Percentiles rank a stretch among this genome's conserved stretches.
Conservation (phyloP, 2,888 invertebrate genomes). For the Zhuqinia jingwanae region DNA sequence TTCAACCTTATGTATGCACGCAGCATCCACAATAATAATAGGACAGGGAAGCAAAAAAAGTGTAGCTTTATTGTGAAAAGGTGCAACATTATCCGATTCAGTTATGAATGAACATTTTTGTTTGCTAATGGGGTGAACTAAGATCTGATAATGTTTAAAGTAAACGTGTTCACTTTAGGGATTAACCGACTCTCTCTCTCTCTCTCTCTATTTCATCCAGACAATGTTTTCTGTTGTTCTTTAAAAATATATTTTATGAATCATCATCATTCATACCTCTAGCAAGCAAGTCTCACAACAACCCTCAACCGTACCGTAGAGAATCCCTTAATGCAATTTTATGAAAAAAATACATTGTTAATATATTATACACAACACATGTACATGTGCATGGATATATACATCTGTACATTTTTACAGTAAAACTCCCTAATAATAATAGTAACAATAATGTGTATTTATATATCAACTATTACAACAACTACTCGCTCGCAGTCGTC, state of each 20-base stretch:
- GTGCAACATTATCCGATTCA: constrained; percentile 56
- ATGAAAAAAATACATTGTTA: constrained; percentile 46
- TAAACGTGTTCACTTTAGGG: constrained; percentile 63
- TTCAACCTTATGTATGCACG: background rate
- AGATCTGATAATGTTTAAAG: constrained; percentile 57
- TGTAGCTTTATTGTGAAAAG: constrained; percentile 52
- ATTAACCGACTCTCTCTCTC: constrained; percentile 27
- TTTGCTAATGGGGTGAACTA: constrained; percentile 63
- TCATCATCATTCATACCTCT: constrained; percentile 41
- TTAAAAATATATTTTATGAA: constrained; percentile 53
- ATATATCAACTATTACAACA: background rate
- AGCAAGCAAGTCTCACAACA: constrained; percentile 32
- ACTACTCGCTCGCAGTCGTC: background rate
- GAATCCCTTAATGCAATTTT: constrained; percentile 74
- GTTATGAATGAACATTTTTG: constrained; percentile 39
- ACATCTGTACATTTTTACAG: constrained; percentile 55
- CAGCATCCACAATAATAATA: background rate
- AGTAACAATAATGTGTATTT: background rate
- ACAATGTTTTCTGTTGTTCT: constrained; percentile 42
- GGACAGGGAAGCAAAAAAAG: too few species aligned
- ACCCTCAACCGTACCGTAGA: constrained; percentile 63
- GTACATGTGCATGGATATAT: constrained; percentile 2
- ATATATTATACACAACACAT: too few species aligned
- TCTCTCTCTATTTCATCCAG: constrained; percentile 7
- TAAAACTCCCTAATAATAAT: too few species aligned